These are phyloP conservation scores for Eledone cirrhosa DNA, from an alignment of 2,888 invertebrate genomes.

Conservation along the genomic window DNA sequence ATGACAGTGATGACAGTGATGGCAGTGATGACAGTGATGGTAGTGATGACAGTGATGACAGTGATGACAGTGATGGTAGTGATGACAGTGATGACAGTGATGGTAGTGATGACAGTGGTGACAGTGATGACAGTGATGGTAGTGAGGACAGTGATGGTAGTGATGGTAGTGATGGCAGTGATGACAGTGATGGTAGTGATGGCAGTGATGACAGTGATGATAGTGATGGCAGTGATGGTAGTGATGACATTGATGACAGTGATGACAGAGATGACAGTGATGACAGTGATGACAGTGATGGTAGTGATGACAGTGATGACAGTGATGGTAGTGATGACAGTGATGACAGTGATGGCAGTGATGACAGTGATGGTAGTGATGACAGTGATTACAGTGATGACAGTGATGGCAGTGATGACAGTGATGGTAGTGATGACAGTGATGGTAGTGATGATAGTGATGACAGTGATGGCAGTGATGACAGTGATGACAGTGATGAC, in stretches of 20 bases:
- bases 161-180: not conserved
- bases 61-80: slow-evolving; percentile 12
- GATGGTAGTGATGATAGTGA: not conserved
- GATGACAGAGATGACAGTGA: no score
- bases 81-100: not conserved
- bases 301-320: not conserved
- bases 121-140: no score
- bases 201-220: not conserved
- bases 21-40: slow-evolving; percentile 4
- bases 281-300: slow-evolving; percentile 9
- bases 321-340: not conserved
- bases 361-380: not conserved
- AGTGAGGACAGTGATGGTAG: no score
- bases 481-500: not conserved
- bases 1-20: not conserved
- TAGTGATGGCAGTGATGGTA: not conserved
- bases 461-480: not conserved
- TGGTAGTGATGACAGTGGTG: slow-evolving; percentile 17
- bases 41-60: not conserved
- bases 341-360: no score
- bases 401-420: not conserved
- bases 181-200: not conserved
- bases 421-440: not conserved
- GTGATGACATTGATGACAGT: no score
- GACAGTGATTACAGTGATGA: no score